A percentile compares a stretch with the other conserved stretches of the same genome.
Conservation (phyloP, 2,113 vertebrate species). For the Lophura nycthemera region DNA sequence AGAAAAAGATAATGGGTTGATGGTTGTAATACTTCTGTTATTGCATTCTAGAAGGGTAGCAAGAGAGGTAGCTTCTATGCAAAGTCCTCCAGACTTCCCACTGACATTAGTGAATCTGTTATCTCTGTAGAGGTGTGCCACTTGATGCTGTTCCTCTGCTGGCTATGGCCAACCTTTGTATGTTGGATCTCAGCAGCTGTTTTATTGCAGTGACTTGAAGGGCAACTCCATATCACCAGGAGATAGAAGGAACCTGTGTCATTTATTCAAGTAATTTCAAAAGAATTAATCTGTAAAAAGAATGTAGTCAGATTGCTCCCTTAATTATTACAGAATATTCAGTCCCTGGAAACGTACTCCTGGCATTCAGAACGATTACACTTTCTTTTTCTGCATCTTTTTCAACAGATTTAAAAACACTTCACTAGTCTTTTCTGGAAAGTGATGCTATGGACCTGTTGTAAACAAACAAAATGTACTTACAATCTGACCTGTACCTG, state of each 20-base stretch:
- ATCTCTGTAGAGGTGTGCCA: background rate
- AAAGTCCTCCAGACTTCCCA: background rate
- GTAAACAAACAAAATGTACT: background rate
- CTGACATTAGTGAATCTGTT: background rate
- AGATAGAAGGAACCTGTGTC: background rate
- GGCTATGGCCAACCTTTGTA: background rate
- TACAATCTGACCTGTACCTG: accelerated
- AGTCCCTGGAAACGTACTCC: background rate
- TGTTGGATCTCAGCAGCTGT: accelerated
- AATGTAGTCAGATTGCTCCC: background rate
- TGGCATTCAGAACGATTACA: background rate
- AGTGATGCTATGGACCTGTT: background rate
- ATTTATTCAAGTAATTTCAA: background rate
- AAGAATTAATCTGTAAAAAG: background rate
- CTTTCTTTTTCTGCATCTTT: background rate
- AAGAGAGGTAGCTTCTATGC: background rate
- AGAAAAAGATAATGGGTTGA: background rate
- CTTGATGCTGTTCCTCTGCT: background rate
- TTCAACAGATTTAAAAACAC: background rate
- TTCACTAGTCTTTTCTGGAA: background rate
- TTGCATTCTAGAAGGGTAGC: background rate
- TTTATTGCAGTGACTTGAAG: background rate
- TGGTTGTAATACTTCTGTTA: background rate
- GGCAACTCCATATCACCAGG: background rate
- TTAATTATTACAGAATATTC: background rate